Conservation (phyloP, 2,888 invertebrate genomes). For the Cecidostiba fungosa region DNA sequence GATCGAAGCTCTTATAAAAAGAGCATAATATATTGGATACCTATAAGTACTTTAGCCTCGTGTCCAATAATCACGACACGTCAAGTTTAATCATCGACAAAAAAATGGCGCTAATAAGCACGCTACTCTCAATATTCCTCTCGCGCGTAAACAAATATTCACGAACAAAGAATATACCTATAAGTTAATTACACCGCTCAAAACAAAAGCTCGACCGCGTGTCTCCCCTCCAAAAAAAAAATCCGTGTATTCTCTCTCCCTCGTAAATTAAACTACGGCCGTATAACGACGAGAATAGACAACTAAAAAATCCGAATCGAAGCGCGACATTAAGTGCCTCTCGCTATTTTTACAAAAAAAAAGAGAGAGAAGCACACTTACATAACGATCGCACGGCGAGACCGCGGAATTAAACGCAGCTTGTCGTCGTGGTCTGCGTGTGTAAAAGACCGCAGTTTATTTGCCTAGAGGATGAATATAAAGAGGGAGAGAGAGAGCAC, state of each 20-base stretch:
- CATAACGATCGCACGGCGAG: not conserved
- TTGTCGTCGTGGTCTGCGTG: not conserved
- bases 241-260: too few relatives aligned
- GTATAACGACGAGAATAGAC: not conserved
- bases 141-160: not conserved
- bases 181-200: not conserved
- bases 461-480: slow-evolving; percentile 7
- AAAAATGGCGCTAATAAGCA: not conserved
- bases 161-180: not conserved
- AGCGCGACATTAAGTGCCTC: slow-evolving; percentile 7
- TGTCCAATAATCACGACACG: not conserved
- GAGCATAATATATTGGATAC: not conserved
- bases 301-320: not conserved
- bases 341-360: not conserved
- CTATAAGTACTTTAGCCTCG: slow-evolving; percentile 8
- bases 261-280: slow-evolving; percentile 15
- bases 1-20: slow-evolving; percentile 4
- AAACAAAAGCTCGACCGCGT: too few relatives aligned
- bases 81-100: slow-evolving; percentile 9
- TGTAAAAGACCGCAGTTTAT: slow-evolving; percentile 2
- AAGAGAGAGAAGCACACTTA: too few relatives aligned
- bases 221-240: not conserved
- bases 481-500: not conserved
- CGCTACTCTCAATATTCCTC: not conserved
- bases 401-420: slow-evolving; percentile 13